Evolutionary conservation across 35 echinoderm and acorn worm species (phyloP), one percentile per base, ranked within the genome.

Genomic region (Strongylocentrotus purpuratus): DNA sequence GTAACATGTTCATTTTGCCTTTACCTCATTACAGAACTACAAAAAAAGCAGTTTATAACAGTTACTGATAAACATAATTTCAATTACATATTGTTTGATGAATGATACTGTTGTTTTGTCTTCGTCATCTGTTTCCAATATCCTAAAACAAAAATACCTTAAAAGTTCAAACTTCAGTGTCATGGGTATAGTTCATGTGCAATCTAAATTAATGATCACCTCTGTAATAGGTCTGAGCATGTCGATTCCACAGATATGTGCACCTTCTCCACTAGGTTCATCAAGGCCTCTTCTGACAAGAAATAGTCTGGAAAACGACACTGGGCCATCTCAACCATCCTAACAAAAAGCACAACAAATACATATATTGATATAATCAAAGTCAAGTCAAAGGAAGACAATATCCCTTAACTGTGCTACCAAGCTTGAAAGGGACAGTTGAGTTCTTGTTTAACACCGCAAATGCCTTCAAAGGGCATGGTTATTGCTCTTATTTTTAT

Each of bases 281-380:
- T 94, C 85, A 98, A 95, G 9, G 59, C 88, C 33, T 95, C 96
- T 50, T 98, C 96, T 0, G 46, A 55, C 32, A 28, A 96, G 92
- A 99, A 99, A 86, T 98, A 90, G 47, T 93, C 33, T 31, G 98
- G 98, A 85, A 97, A 99, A 65, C 97, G 92, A 94, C 96, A 95
- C 28, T 89, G 88, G 5, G 98, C 98, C 61, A 99, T 95, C 95
- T 99, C 97, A 55, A 99, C 98, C 33, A 99, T 87, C 48, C 98
- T 99, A 1, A 33, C 6, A 90, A 94, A 86, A 14, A 55, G 87
- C 0, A 90, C 13, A 95, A 71, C 78, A 31, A 87, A 95, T 45
- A 85, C 17, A 85, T 17, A 85, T 20, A 85, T 31, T 85, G 70
- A 85, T 17, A 85, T 20, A 85, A 85, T 85, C 31, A 17, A 85